Evolutionary conservation across 2,797 vertebrate species (phyloP), one percentile per base, ranked within the genome.

Genomic region (Neostethus bicornis): DNA sequence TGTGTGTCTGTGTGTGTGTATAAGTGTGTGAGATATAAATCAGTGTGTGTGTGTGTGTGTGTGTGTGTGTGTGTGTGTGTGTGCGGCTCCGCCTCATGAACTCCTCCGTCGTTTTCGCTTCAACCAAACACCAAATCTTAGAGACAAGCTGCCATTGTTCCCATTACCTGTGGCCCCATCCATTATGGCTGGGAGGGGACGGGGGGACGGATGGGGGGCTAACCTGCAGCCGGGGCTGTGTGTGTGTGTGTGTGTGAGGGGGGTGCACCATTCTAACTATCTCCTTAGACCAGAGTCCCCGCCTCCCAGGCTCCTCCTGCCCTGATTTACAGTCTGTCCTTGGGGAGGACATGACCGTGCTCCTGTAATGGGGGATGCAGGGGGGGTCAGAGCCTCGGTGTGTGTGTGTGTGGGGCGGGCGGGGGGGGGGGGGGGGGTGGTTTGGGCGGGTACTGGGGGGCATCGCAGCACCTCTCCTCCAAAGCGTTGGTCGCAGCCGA

Each of bases 81-180:
- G 79, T 68, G 83, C 80, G 90, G 58, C 49, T 92, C 93, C 88
- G 91, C 80, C 90, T 92, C 87, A 88, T 94, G 91, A 92, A 91
- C 89, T 84, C 76, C 81, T 58, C 84, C 64, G 86, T 89, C 79
- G 50, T 87, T 89, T 90, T 91, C 54, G 56, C 91, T 85, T 75
- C 86, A 91, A 85, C 92, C 91, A 93, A 95, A 91, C 88, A 94
- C 91, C 91, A 95, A 92, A 92, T 92, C 93, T 94, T 91, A 87
- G 90, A 93, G 94, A 95, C 94, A 94, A 92, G 88, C 85, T 94
- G 94, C 92, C 95, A 96, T 96, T 96, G 96, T 96, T 95, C 93
- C 95, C 96, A 95, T 96, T 95, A 96, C 93, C 90, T 89, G 90
- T 90, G 89, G 89, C 73, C 75, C 93, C 90, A 94, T 96, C 93